phyloP scores from a whole-genome alignment of 1,140 invertebrate species.

The Diplogasteroides magnus region DNA sequence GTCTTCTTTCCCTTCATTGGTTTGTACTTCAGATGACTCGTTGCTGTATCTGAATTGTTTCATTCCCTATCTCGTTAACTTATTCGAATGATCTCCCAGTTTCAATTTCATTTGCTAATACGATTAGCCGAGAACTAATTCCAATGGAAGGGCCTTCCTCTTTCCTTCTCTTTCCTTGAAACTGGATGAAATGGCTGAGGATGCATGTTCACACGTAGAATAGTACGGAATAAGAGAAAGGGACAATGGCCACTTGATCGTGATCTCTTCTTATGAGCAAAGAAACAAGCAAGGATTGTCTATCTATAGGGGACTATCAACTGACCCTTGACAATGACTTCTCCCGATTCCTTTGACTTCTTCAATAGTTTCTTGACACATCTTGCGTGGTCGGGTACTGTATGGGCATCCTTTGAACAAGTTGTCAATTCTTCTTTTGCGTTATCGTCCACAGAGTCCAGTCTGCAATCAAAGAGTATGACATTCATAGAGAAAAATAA shows the following conservation, averaged over 20 bases:
- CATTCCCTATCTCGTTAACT: background rate
- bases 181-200: too few relatives aligned
- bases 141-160: conserved; percentile 5
- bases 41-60: conserved; percentile 3
- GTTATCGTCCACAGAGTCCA: conserved; percentile 12
- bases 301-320: too few relatives aligned
- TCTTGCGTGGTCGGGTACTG: conserved; percentile 24
- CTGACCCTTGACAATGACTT: conserved; percentile 3
- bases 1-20: conserved; percentile 1
- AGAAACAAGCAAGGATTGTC: too few relatives aligned
- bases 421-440: conserved; percentile 21
- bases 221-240: too few relatives aligned
- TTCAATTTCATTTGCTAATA: background rate
- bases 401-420: conserved; percentile 28
- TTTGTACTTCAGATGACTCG: conserved; percentile 6
- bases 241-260: too few relatives aligned
- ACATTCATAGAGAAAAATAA: too few relatives aligned
- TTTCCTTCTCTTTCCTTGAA: conserved; percentile 5
- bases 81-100: background rate
- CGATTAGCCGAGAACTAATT: background rate
- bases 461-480: too few relatives aligned
- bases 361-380: conserved; percentile 26
- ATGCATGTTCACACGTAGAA: too few relatives aligned
- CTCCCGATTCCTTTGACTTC: conserved; percentile 9
- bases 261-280: too few relatives aligned